Conservation (phyloP, 2,797 vertebrate genomes). For the Pagetopsis macropterus region DNA sequence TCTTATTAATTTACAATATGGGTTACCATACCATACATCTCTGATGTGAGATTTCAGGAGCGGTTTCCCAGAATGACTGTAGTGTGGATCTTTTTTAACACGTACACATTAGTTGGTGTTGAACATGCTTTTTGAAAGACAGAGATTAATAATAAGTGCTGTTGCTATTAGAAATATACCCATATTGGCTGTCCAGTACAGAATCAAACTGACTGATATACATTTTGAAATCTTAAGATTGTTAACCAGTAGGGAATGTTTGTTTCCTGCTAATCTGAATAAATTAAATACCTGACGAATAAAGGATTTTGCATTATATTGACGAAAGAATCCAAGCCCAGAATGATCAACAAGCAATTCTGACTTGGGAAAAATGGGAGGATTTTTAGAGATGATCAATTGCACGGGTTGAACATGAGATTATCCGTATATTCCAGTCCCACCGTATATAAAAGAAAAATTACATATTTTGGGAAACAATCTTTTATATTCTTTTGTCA, state of each 20-base stretch:
- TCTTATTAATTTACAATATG: not conserved
- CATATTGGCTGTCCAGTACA: not conserved
- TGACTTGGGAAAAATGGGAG: too few species aligned
- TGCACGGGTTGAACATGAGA: too few species aligned
- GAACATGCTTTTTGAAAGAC: not conserved
- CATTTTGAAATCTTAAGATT: too few species aligned
- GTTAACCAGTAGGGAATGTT: too few species aligned
- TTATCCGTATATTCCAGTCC: not conserved
- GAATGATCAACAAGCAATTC: too few species aligned
- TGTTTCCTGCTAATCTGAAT: too few species aligned
- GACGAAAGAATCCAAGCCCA: too few species aligned
- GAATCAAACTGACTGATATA: not conserved
- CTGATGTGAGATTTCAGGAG: not conserved
- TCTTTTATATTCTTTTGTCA: not conserved
- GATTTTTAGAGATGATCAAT: too few species aligned
- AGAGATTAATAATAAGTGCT: too few species aligned
- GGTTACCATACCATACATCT: not conserved
- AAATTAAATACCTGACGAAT: too few species aligned
- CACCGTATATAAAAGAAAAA: not conserved
- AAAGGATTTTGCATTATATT: too few species aligned
- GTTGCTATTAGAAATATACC: not conserved
- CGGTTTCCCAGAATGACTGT: not conserved
- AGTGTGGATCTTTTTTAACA: not conserved
- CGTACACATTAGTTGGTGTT: not conserved
- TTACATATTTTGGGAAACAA: not conserved